These are phyloP conservation scores for Stenichneumon culpator DNA, from an alignment of 2,888 invertebrate genomes.

Conservation along the genomic window DNA sequence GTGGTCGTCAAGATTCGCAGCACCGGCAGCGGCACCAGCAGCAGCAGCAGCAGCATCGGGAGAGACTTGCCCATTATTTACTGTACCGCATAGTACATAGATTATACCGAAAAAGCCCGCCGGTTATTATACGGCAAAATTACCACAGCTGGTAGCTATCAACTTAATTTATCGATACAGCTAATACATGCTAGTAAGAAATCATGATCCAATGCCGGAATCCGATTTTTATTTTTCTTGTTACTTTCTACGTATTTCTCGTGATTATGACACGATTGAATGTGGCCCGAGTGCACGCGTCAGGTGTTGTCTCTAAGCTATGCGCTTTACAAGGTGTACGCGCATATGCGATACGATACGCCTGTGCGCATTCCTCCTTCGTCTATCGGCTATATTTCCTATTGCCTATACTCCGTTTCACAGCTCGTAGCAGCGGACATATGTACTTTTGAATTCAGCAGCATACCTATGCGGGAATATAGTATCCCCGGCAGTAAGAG, in stretches of 20 bases:
- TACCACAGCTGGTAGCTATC: conserved; percentile 10
- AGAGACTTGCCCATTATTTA: conserved; percentile 34
- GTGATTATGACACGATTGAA: background rate
- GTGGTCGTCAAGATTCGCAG: conserved; percentile 39
- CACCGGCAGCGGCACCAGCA: background rate
- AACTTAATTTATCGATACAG: conserved; percentile 56
- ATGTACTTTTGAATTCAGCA: conserved; percentile 1
- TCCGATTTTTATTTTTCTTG: background rate
- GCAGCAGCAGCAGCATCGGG: conserved; percentile 23
- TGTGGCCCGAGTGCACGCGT: conserved; percentile 24
- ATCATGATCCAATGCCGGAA: conserved; percentile 41
- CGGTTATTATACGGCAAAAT: conserved; percentile 46
- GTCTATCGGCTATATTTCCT: conserved; percentile 30
- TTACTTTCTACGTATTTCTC: conserved; percentile 9
- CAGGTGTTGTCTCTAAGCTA: conserved; percentile 57
- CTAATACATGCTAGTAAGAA: conserved; percentile 38
- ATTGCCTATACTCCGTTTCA: conserved; percentile 1
- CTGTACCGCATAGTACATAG: conserved; percentile 25
- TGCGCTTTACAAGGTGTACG: conserved; percentile 41
- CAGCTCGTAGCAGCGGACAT: background rate
- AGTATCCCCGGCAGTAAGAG: conserved; percentile 10
- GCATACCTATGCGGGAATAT: background rate
- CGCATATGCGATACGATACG: conserved; percentile 43
- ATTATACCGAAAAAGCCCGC: conserved; percentile 51
- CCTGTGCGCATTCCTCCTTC: conserved; percentile 58